Conservation (phyloP, 2,797 vertebrate genomes). For the Silurus aristotelis region DNA sequence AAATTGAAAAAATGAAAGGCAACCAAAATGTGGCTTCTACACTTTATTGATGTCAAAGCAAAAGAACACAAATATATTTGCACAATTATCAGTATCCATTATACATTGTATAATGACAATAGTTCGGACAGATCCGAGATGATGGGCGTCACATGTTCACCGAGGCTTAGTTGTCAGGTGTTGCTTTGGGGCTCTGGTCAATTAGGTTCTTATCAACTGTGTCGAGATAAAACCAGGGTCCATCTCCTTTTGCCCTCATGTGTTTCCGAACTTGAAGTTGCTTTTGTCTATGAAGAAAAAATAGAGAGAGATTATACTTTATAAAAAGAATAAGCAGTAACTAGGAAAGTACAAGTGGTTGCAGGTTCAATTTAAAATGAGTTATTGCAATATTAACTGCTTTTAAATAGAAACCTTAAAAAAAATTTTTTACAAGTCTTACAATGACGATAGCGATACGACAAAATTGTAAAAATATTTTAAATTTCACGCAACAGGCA, state of each 20-base stretch:
- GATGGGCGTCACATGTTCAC: background rate
- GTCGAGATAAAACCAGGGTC: slow-evolving; percentile 83
- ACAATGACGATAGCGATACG: too few species aligned
- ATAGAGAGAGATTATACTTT: background rate
- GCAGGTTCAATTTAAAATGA: background rate
- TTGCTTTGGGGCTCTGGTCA: slow-evolving; percentile 78
- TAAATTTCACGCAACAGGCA: too few species aligned
- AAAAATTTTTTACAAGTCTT: too few species aligned
- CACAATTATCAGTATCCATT: slow-evolving; percentile 57
- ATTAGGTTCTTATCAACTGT: slow-evolving; percentile 79
- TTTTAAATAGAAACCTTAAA: background rate
- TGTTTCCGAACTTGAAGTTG: slow-evolving; percentile 78
- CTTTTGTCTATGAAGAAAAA: slow-evolving; percentile 69
- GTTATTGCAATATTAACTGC: background rate
- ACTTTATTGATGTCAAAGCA: slow-evolving; percentile 72
- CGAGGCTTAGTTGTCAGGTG: slow-evolving; percentile 81
- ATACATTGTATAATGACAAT: slow-evolving; percentile 52
- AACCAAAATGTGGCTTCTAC: slow-evolving; percentile 44
- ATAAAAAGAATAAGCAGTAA: too few species aligned
- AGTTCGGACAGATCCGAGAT: slow-evolving; percentile 19
- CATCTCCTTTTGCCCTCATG: slow-evolving; percentile 88
- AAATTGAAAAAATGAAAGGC: background rate
- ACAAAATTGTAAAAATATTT: too few species aligned
- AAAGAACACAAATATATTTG: slow-evolving; percentile 65
- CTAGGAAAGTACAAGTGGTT: background rate